Base-by-base conservation (phyloP, 2,113 vertebrate species). In the Rhinopithecus roxellana region DNA sequence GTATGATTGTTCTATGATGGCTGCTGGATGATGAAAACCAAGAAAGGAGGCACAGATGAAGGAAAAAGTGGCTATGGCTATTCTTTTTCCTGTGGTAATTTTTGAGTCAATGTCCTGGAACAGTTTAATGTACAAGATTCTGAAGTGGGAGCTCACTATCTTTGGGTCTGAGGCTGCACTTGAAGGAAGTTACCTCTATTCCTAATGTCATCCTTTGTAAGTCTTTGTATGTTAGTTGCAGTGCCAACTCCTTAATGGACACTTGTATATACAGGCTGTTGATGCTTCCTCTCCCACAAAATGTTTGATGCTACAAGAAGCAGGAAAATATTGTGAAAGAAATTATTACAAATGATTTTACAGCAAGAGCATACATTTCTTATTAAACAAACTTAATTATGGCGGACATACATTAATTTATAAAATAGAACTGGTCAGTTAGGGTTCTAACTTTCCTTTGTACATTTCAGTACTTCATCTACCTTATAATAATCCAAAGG, bases 301-400 rank as follows among this genome's bases (percentile, higher is more conserved):
- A 94, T 90, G 18, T 11, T 13, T 88, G 35, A 43, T 8, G 12
- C 5, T n/a, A 43, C 5, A 52, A 45, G 17, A 90, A 69, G 7
- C 12, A 97, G 74, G n/a, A 50, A 90, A 75, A 94, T 78, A 27
- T 4, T 95, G 13, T 59, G 72, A 87, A 91, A 89, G 0, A 83
- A 82, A 85, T 86, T 12, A 77, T 18, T 67, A 67, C 27, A 84
- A 45, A 55, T 35, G 11, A 75, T 89, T 92, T 90, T 50, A 30
- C 35, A n/a, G 27, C 2, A 97, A 92, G 30, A 90, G 50, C 48
- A 86, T 45, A 0, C 77, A 92, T 57, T 83, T 92, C 23, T 89
- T 1, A 64, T 78, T 61, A 77, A 85, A 40, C 17, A 61, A 67
- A 61, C 2, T n/a, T 90, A 43, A 38, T 82, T 87, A 69, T 45